Base-by-base conservation (phyloP, 2,113 vertebrate species). In the Crotophaga sulcirostris region DNA sequence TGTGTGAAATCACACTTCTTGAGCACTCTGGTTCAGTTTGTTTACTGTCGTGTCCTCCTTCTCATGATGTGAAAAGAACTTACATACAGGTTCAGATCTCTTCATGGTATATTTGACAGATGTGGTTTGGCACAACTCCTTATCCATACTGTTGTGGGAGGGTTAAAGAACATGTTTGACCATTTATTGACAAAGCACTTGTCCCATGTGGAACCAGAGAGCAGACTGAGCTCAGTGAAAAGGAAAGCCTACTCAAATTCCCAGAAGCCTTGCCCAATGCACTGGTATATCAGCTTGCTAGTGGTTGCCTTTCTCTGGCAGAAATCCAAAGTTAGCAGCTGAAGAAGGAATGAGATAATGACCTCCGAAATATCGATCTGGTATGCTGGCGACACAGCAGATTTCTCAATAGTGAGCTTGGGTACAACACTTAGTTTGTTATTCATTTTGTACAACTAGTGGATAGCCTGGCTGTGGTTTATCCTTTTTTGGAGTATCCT, bases 281-380 rank as follows among this genome's bases (percentile, higher is more conserved):
- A 76, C 84, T 54, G 12, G 64, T 49, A n/a, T 86, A 92, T 95
- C 95, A 64, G 60, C 74, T 94, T 97, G 59, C 97, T 83, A 38
- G 79, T 1, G 84, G 82, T 56, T 89, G 74, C 91, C 94, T 90
- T 91, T 94, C 77, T 70, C 64, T 95, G 93, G 95, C 97, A 95
- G 82, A 81, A 77, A 64, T 36, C 92, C 91, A 93, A 84, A 93
- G 80, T 88, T 91, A 97, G 96, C 96, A 97, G 86, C 95, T 90
- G 90, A 79, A 90, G 76, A 23, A 77, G 73, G 25, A 88, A 73
- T 98, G 97, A 98, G 81, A 84, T 98, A 97, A 98, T 94, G 77
- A 95, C 84, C 92, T 96, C 93, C 80, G 95, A 97, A 98, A 97
- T 97, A 94, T 76, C 96, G 97, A 93, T 93, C 76, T 88, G 96